phyloP scores from a whole-genome alignment of 2,113 vertebrate species.

The Odontesthes bonariensis region DNA sequence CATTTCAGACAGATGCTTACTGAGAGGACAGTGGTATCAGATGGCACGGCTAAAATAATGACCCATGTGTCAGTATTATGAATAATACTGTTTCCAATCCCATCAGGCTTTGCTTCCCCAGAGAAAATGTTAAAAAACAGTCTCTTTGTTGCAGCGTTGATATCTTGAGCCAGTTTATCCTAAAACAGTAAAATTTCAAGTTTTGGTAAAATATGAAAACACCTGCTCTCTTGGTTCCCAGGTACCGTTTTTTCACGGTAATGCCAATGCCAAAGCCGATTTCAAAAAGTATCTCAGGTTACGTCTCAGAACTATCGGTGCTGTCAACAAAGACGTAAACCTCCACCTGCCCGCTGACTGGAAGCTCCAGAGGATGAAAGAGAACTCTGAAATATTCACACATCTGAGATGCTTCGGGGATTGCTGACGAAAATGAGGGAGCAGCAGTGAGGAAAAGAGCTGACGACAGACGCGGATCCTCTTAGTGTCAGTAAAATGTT shows the following conservation, averaged over 20 bases:
- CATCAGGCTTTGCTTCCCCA: too few species aligned
- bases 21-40: too few species aligned
- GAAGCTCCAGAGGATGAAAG: conserved; percentile 7
- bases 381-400: not conserved
- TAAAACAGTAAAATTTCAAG: not conserved
- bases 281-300: not conserved
- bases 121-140: too few species aligned
- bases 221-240: too few species aligned
- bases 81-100: too few species aligned
- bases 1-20: too few species aligned
- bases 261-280: not conserved
- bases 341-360: conserved; percentile 18
- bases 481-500: conserved; percentile 28
- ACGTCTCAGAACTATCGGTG: not conserved
- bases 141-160: too few species aligned
- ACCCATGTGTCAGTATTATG: too few species aligned
- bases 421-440: not conserved
- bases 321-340: conserved; percentile 1
- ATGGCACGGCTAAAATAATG: too few species aligned
- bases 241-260: not conserved
- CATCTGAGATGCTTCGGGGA: not conserved
- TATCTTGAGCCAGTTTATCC: too few species aligned
- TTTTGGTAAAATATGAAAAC: not conserved
- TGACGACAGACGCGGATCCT: conserved; percentile 30
- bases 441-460: not conserved